Evolutionary conservation across 2,113 vertebrate species (phyloP).

Genomic region (Axis porcinus): DNA sequence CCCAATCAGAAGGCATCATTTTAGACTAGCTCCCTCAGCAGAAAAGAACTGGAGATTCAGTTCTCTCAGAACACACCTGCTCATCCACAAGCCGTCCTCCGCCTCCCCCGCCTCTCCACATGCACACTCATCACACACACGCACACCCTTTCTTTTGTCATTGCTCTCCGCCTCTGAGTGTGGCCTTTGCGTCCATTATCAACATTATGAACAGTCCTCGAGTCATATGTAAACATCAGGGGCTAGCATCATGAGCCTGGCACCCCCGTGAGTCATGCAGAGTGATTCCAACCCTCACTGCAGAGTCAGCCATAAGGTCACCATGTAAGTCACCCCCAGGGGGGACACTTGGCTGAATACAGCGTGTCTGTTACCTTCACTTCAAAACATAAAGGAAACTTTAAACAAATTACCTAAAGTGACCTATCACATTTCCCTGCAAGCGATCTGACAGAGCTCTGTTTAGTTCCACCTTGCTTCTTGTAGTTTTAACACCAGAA

Average conservation of each 20-base stretch:
- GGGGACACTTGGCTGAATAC: not conserved
- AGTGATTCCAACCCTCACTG: slow-evolving; percentile 48
- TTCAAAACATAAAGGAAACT: not conserved
- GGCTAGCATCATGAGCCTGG: slow-evolving; percentile 55
- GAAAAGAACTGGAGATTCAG: not conserved
- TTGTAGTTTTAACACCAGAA: slow-evolving; percentile 9
- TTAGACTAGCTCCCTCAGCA: not conserved
- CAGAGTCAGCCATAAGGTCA: not conserved
- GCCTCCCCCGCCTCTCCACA: not conserved
- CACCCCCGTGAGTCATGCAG: slow-evolving; percentile 49
- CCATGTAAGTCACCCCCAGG: not conserved
- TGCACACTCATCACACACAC: not conserved
- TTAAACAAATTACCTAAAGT: not conserved
- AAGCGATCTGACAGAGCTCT: not conserved
- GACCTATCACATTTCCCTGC: not conserved
- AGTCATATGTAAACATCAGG: slow-evolving; percentile 51
- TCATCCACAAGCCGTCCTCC: not conserved
- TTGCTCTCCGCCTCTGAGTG: not conserved
- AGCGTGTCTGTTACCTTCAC: not conserved
- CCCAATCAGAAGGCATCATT: not conserved
- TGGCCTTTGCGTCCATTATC: slow-evolving; percentile 20
- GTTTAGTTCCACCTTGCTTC: not conserved
- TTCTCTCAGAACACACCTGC: not conserved
- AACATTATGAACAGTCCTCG: not conserved
- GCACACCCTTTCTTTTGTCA: slow-evolving; percentile 17